These are phyloP conservation scores for Diploscapter pachys DNA, from an alignment of 1,140 invertebrate genomes.

Conservation along the genomic window DNA sequence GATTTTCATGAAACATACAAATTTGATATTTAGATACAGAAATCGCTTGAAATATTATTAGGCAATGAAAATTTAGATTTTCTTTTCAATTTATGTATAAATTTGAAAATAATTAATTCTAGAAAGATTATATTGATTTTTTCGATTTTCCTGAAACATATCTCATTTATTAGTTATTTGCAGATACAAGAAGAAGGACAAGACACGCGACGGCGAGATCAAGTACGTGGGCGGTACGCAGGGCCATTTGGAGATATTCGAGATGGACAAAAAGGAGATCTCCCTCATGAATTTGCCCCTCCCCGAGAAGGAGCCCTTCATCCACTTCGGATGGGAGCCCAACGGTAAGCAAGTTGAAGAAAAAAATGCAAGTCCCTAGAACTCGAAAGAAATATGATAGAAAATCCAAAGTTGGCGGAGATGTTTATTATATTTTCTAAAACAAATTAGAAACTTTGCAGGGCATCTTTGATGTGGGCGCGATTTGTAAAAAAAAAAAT, in stretches of 20 bases:
- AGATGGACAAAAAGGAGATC: slow-evolving; percentile 83
- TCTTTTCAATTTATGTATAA: too few relatives aligned
- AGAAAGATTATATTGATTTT: not conserved
- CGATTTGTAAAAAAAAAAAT: too few relatives aligned
- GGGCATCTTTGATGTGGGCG: too few relatives aligned
- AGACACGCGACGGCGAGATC: slow-evolving; percentile 67
- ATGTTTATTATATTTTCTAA: not conserved
- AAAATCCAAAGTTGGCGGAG: slow-evolving; percentile 9
- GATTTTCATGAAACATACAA: too few relatives aligned
- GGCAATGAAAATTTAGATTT: too few relatives aligned
- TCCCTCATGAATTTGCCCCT: slow-evolving; percentile 82
- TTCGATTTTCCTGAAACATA: not conserved
- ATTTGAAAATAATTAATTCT: not conserved
- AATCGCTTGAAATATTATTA: too few relatives aligned
- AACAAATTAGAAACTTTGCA: too few relatives aligned
- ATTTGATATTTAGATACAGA: too few relatives aligned
- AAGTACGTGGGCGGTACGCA: slow-evolving; percentile 93
- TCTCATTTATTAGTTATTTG: not conserved
- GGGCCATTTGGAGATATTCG: slow-evolving; percentile 98
- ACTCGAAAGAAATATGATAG: slow-evolving; percentile 4
- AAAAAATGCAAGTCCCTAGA: not conserved
- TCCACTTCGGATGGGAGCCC: slow-evolving; percentile 97
- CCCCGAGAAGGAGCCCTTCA: slow-evolving; percentile 67
- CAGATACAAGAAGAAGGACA: slow-evolving; percentile 80
- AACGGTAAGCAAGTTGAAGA: slow-evolving; percentile 81